These are phyloP conservation scores for Hylomyscus alleni DNA, from an alignment of 2,797 vertebrate genomes.

Conservation along the genomic window DNA sequence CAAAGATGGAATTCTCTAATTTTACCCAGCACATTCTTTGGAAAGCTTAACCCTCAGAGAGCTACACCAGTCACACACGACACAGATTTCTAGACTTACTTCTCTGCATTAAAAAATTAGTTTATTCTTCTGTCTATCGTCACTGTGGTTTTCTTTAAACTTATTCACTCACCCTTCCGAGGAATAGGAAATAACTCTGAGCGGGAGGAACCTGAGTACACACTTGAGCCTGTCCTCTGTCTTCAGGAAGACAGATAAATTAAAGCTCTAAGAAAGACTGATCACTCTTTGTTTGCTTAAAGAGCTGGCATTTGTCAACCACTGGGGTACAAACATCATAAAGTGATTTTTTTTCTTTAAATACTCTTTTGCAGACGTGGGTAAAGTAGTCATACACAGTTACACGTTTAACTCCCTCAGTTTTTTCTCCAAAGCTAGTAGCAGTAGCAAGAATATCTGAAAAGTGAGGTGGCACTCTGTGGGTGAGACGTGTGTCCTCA, in stretches of 20 bases:
- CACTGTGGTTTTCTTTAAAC: not conserved
- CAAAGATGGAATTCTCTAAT: conserved; percentile 63
- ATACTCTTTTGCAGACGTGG: conserved; percentile 6
- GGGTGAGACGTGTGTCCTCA: not conserved
- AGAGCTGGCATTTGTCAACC: conserved; percentile 40
- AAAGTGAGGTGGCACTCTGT: not conserved
- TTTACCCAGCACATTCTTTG: conserved; percentile 52
- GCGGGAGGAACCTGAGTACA: conserved; percentile 7
- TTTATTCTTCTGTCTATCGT: conserved; percentile 46
- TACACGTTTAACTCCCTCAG: conserved; percentile 23
- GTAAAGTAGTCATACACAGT: not conserved
- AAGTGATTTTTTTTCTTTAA: conserved; percentile 62
- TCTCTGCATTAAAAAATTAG: not conserved
- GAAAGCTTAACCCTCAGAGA: conserved; percentile 42
- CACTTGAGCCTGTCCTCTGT: not conserved
- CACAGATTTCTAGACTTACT: conserved; percentile 15
- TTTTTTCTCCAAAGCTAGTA: not conserved
- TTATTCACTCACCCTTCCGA: conserved; percentile 1
- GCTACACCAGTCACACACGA: not conserved
- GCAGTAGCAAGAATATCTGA: not conserved
- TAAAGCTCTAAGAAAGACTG: conserved; percentile 10
- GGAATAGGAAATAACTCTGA: not conserved
- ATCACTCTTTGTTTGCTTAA: not conserved
- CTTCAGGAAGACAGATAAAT: conserved; percentile 20
- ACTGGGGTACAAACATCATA: not conserved